Percentiles rank a stretch among this genome's conserved stretches.
Conservation (phyloP, 2,888 invertebrate genomes). For the Vanessa cardui region DNA sequence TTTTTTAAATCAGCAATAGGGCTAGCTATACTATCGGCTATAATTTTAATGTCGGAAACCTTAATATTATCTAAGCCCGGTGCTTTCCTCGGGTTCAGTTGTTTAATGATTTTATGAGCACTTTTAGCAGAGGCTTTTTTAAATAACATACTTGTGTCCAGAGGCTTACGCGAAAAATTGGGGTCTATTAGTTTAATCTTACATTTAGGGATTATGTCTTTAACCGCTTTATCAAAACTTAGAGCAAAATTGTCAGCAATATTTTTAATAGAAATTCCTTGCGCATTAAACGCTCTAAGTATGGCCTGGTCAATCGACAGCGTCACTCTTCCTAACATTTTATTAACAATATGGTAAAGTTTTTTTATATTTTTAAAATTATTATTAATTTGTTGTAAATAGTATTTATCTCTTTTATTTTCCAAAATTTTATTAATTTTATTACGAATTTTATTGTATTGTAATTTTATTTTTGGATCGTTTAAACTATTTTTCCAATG, state of each 20-base stretch:
- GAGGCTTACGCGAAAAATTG: no score
- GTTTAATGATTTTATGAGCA: no score
- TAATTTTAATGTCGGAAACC: no score
- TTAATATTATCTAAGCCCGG: no score
- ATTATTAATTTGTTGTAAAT: constrained; percentile 5
- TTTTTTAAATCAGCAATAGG: no score
- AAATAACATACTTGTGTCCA: no score
- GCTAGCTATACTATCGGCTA: no score
- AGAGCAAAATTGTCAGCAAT: neutral
- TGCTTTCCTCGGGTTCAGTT: no score
- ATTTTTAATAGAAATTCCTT: neutral
- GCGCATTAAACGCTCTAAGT: neutral
- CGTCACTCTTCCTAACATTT: constrained; percentile 4
- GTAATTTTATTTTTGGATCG: neutral
- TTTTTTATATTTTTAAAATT: constrained; percentile 7
- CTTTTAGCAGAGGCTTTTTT: no score
- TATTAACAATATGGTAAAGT: constrained; percentile 8
- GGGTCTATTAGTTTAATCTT: neutral
- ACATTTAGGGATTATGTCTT: neutral
- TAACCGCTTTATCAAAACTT: neutral
- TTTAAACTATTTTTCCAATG: constrained; percentile 14
- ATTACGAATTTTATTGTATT: constrained; percentile 15
- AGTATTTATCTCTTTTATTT: constrained; percentile 11
- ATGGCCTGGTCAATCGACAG: neutral
- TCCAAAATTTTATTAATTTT: constrained; percentile 14